phyloP scores from a whole-genome alignment of 2,888 invertebrate genomes.

The Steinernema scapterisci region DNA sequence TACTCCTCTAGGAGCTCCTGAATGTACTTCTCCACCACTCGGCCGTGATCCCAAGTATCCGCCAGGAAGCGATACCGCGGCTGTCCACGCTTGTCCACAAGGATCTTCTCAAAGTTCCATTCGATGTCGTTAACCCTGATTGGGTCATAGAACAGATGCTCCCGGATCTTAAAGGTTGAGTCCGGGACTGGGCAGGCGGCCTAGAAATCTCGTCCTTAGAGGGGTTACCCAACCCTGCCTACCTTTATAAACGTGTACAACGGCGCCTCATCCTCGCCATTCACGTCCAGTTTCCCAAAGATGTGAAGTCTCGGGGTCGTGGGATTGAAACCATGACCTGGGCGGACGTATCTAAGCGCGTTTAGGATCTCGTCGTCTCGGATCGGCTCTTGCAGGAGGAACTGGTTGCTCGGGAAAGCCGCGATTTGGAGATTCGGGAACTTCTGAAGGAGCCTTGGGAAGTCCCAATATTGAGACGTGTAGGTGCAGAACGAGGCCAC shows the following conservation, averaged over 20 bases:
- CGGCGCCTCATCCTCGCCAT: slow-evolving; percentile 1
- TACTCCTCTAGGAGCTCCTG: background rate
- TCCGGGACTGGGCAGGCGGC: background rate
- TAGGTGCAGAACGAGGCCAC: slow-evolving; percentile 22
- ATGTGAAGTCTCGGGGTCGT: background rate
- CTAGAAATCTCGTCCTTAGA: no score
- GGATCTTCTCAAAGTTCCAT: slow-evolving; percentile 22
- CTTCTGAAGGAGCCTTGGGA: background rate
- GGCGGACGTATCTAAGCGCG: slow-evolving; percentile 9
- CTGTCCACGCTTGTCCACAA: background rate
- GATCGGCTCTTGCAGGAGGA: slow-evolving; percentile 23
- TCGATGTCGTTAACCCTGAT: slow-evolving; percentile 10
- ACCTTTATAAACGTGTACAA: slow-evolving; percentile 23
- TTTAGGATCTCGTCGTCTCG: slow-evolving; percentile 25
- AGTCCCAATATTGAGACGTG: slow-evolving; percentile 12
- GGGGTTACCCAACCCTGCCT: no score
- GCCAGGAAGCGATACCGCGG: slow-evolving; percentile 13
- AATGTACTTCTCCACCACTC: slow-evolving; percentile 1
- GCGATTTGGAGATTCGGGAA: background rate
- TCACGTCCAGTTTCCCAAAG: background rate
- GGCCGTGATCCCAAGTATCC: background rate
- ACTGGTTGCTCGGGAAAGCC: slow-evolving; percentile 21
- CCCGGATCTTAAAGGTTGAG: background rate
- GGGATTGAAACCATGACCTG: slow-evolving; percentile 11
- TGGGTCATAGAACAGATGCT: slow-evolving; percentile 23